Evolutionary conservation across 2,888 invertebrate genomes (phyloP).

Genomic region (Oxytorus armatus): DNA sequence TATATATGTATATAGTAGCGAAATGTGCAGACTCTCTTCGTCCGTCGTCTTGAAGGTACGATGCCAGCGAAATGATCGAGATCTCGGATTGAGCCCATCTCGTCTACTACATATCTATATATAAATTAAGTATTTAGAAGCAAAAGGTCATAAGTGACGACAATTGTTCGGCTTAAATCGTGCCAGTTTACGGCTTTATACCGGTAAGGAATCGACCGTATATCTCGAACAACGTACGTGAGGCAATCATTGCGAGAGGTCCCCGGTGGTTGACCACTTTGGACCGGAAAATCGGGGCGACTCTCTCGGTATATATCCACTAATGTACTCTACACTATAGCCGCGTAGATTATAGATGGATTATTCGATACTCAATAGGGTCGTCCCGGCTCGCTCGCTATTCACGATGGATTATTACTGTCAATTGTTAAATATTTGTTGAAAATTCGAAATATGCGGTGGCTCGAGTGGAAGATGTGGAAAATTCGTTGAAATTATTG

Average conservation of each 20-base stretch:
- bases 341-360: too few relatives aligned
- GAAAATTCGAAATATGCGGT: too few relatives aligned
- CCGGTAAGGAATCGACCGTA: conserved; percentile 1
- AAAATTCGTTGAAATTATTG: too few relatives aligned
- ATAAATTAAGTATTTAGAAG: background rate
- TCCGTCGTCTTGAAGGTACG: conserved; percentile 55
- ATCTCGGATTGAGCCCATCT: conserved; percentile 65
- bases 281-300: conserved; percentile 66
- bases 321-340: conserved; percentile 1
- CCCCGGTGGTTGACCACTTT: conserved; percentile 60
- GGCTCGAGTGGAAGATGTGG: too few relatives aligned
- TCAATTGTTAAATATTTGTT: too few relatives aligned
- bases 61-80: conserved; percentile 65
- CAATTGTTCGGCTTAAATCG: background rate
- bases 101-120: background rate
- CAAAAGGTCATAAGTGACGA: background rate
- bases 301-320: conserved; percentile 22
- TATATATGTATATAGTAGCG: conserved; percentile 35
- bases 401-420: too few relatives aligned
- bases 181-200: background rate
- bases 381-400: too few relatives aligned
- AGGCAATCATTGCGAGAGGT: conserved; percentile 70
- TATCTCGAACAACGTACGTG: conserved; percentile 67
- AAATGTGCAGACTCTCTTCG: conserved; percentile 45
- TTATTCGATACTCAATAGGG: too few relatives aligned